phyloP scores from a whole-genome alignment of 2,888 invertebrate species.

The Xestia rhomboidea region DNA sequence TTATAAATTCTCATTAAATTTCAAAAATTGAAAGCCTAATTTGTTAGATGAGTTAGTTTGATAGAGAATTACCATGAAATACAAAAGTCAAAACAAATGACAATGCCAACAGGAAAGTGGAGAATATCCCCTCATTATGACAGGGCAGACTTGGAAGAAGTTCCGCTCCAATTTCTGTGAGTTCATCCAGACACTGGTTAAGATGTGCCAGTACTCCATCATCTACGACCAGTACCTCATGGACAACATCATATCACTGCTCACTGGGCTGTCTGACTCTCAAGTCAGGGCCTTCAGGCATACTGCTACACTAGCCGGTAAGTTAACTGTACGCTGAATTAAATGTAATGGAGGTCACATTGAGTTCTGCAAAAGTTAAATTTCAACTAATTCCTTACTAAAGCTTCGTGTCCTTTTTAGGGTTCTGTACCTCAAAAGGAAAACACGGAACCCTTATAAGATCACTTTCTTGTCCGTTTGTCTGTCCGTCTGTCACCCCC shows the following conservation, averaged over 20 bases:
- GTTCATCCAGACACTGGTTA: conserved; percentile 98
- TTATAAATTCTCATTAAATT: too few relatives aligned
- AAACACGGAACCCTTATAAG: too few relatives aligned
- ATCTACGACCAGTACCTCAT: conserved; percentile 99
- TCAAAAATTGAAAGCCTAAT: too few relatives aligned
- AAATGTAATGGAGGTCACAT: not conserved
- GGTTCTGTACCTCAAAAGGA: too few relatives aligned
- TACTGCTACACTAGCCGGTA: conserved; percentile 97
- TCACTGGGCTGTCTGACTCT: conserved; percentile 99
- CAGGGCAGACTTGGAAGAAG: conserved; percentile 99
- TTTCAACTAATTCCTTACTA: not conserved
- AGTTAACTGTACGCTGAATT: conserved; percentile 36
- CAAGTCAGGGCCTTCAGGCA: conserved; percentile 98
- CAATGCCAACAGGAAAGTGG: conserved; percentile 95
- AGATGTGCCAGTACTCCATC: conserved; percentile 99
- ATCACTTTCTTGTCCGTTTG: too few relatives aligned
- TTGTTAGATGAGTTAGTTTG: not conserved
- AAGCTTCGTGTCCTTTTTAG: not conserved
- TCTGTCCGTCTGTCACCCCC: too few relatives aligned
- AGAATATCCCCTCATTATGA: conserved; percentile 99
- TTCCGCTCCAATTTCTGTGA: conserved; percentile 99
- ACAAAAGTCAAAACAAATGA: not conserved
- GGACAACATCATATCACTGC: conserved; percentile 99
- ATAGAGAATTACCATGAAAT: not conserved
- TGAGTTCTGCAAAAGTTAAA: not conserved